Evolutionary conservation across 2,113 vertebrate genomes (phyloP).

Genomic region (Apodemus speciosus): DNA sequence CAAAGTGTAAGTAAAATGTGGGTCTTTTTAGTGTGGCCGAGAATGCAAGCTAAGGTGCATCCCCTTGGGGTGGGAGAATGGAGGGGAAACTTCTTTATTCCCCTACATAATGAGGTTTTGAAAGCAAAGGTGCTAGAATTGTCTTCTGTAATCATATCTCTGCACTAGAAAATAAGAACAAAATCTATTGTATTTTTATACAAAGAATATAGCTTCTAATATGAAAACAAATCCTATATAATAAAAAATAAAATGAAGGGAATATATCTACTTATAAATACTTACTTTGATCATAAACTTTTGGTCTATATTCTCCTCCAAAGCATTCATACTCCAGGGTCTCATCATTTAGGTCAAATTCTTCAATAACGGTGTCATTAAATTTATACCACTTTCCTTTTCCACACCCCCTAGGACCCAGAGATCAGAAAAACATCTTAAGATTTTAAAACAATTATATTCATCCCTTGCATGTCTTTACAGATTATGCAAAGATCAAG

Average conservation of each 20-base stretch:
- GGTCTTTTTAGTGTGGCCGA: background rate
- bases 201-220: conserved; percentile 10
- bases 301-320: conserved; percentile 97
- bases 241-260: background rate
- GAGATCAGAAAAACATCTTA: conserved; percentile 61
- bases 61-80: too few relatives aligned
- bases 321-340: conserved; percentile 98
- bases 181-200: background rate
- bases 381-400: conserved; percentile 99
- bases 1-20: background rate
- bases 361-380: conserved; percentile 97
- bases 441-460: conserved; percentile 33
- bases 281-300: conserved; percentile 99
- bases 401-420: conserved; percentile 88
- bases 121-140: background rate
- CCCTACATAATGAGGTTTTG: background rate
- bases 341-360: conserved; percentile 98
- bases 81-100: background rate
- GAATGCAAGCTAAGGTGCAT: background rate
- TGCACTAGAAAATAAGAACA: background rate
- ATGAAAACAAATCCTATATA: background rate
- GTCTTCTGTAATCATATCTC: background rate
- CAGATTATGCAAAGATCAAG: background rate
- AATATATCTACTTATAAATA: conserved; percentile 63
- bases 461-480: background rate